phyloP scores from a whole-genome alignment of 2,888 invertebrate species.

The Ephialtes manifestator region DNA sequence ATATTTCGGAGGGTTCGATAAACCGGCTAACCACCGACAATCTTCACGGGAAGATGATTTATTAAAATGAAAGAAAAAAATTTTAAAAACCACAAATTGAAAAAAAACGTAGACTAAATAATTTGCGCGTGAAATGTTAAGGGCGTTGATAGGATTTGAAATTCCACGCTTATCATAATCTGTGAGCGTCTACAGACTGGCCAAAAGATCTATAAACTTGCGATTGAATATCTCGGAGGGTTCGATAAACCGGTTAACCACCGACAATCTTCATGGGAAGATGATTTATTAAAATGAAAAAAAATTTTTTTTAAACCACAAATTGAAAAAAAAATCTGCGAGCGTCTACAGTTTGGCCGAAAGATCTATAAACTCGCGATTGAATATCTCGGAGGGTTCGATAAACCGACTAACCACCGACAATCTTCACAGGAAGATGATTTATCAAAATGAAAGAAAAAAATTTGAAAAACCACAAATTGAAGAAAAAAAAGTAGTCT shows the following conservation, averaged over 20 bases:
- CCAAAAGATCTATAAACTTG: no score
- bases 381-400: conserved; percentile 11
- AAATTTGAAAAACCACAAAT: conserved; percentile 6
- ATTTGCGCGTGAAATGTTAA: no score
- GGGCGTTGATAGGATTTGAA: no score
- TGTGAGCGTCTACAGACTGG: no score
- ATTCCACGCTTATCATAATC: no score
- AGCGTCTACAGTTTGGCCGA: background rate
- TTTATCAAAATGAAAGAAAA: background rate
- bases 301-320: no score
- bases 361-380: background rate
- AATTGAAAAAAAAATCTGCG: background rate
- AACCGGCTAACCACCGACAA: background rate
- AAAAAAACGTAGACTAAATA: no score
- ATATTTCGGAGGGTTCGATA: conserved; percentile 3
- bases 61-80: conserved; percentile 9
- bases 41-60: background rate
- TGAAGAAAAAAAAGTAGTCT: no score
- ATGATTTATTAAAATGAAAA: no score
- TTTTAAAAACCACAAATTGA: conserved; percentile 4
- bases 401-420: background rate
- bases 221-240: no score
- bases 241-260: no score
- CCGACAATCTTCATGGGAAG: no score
- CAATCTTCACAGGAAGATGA: background rate